Evolutionary conservation across 2,797 vertebrate genomes (phyloP), one percentile per base, ranked within the genome.

Genomic region (Pitangus sulphuratus): DNA sequence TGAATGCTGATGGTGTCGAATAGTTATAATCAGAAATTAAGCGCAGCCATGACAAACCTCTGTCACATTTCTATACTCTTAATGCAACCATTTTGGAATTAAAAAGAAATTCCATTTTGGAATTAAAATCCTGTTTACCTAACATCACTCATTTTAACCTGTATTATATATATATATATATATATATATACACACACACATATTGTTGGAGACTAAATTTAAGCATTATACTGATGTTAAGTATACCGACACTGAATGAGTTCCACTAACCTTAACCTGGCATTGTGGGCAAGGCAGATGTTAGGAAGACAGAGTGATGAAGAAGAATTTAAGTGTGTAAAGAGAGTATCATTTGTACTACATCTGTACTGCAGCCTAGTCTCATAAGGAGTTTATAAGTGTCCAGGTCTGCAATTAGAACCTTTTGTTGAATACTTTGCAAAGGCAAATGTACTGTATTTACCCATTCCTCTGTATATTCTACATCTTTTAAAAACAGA

Each of bases 41-140:
- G 6, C 1, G 0, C 15, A 44, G 7, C 6, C 7, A 61, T 12
- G 12, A 2, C 11, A 12, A 54, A 22, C 16, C 30, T 12, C 13
- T 42, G 17, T 24, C 17, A 71, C 24, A 56, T 56, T 56, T 56
- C 51, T 71, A 18, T 71, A 33, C 10, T 56, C 17, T 35, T 72
- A 56, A 56, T 3, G 6, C 22, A 71, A 56, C 31, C 28, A 42
- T 31, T 62, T 21, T 42, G 30, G 20, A 31, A 44, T 40, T 31
- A 15, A n/a, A 44, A 62, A 44, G 10, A 10, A 62, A 44, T 62
- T 62, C 31, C 28, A 42, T 31, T 62, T 21, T 42, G 30, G 20
- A 31, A 44, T 40, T 31, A 15, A n/a, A 44, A 30, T 44, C 19
- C 30, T 62, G 7, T 31, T 62, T 44, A 30, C 18, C 14, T 44